phyloP scores from a whole-genome alignment of 2,888 invertebrate genomes.

The Perithous albicinctus region DNA sequence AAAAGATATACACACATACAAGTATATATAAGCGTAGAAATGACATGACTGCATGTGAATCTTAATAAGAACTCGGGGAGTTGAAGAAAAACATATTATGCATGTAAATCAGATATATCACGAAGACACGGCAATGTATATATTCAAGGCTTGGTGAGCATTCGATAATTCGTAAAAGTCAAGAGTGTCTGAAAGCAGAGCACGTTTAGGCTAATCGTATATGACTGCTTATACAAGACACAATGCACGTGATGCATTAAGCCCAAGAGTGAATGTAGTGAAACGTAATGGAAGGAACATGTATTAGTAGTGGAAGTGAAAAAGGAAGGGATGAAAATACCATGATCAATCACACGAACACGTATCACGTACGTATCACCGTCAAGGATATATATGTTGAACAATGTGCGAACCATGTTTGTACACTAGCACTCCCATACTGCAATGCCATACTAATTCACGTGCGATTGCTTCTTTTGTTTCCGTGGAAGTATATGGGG shows the following conservation, averaged over 20 bases:
- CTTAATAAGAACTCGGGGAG: background rate
- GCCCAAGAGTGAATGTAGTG: background rate
- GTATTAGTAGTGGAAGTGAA: constrained; percentile 4
- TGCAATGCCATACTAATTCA: background rate
- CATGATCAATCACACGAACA: constrained; percentile 27
- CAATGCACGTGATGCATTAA: constrained; percentile 18
- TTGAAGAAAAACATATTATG: constrained; percentile 1
- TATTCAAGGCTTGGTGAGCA: background rate
- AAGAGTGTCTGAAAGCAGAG: background rate
- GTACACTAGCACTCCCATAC: background rate
- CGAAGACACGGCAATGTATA: background rate
- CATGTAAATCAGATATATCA: constrained; percentile 14
- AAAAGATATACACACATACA: background rate
- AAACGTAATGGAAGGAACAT: constrained; percentile 2
- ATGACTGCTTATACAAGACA: background rate
- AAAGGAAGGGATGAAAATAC: background rate
- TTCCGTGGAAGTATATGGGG: background rate
- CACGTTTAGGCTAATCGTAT: constrained; percentile 8
- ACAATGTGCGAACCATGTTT: constrained; percentile 13
- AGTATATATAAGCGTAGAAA: background rate
- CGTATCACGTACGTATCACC: constrained; percentile 44
- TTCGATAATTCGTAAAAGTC: constrained; percentile 3
- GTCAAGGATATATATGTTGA: constrained; percentile 37
- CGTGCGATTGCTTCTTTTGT: background rate
- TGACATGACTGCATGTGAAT: background rate